Base-by-base conservation (phyloP, 2,113 vertebrate genomes). In the Hylia prasina region DNA sequence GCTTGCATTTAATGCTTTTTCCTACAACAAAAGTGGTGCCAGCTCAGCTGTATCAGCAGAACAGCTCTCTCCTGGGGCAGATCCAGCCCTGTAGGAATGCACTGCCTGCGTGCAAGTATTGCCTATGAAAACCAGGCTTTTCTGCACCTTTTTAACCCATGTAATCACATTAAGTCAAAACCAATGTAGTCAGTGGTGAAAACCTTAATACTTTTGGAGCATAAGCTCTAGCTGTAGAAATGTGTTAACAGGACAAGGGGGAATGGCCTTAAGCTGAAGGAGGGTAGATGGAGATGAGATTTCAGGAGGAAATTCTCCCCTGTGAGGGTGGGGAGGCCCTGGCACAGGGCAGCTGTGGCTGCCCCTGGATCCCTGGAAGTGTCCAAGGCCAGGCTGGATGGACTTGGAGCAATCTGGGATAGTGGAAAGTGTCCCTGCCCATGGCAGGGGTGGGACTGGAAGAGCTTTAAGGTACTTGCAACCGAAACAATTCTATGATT, bases 271-370 rank as follows among this genome's bases (percentile, higher is more conserved):
- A 19, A 63, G 5, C 7, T 77, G 42, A 22, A 53, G 45, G 23
- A 45, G 11, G 4, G 11, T 3, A 11, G 44, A 15, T 57, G 39
- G 20, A 23, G 15, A 23, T 42, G 4, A 13, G 18, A 48, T 42
- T 28, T 63, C 5, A 27, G 22, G 27, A 37, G 37, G 56, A 47
- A 61, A 56, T 69, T 16, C 7, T 70, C 2, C 10, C 40, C 25
- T 48, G 3, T 1, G 54, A 54, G n/a, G 9, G 30, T 40, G 39
- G 1, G 0, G 0, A 40, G 9, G 5, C 28, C n/a, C 39, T 60
- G 61, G 54, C 40, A 33, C 54, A 54, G 87, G 1, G n/a, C 0
- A 60, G 39, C 24, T 75, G 47, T 22, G 47, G n/a, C 47, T 69
- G 47, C 25, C 18, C 12, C 40, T 56, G 82, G n/a, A 69, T 23